phyloP scores from a whole-genome alignment of 53 echinoderm and acorn worm species.

The Patiria pectinifera region DNA sequence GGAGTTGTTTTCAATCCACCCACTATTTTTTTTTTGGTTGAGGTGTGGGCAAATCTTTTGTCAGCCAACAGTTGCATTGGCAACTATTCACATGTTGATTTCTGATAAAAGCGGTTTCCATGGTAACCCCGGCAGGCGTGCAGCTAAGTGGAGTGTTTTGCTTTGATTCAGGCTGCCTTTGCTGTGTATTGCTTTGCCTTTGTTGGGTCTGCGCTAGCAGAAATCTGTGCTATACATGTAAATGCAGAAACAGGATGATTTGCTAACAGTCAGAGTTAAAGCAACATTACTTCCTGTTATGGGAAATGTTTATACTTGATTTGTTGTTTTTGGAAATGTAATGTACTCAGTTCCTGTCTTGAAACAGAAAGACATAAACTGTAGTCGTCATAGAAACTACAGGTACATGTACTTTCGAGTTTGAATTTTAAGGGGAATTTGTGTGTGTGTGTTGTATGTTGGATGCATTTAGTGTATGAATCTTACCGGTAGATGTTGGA shows the following conservation, averaged over 20 bases:
- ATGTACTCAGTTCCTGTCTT: background rate
- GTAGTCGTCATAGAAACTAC: background rate
- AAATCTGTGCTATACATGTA: background rate
- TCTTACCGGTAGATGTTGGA: no score
- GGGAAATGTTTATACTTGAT: no score
- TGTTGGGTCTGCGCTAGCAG: background rate
- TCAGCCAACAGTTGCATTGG: slow-evolving; percentile 47
- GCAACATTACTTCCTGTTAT: background rate
- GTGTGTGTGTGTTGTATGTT: no score
- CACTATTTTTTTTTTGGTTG: background rate
- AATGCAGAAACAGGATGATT: background rate
- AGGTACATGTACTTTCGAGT: background rate
- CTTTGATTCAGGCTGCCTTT: background rate
- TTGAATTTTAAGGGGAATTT: no score
- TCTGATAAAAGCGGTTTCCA: slow-evolving; percentile 51
- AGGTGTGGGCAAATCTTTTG: slow-evolving; percentile 59
- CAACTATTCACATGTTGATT: slow-evolving; percentile 48
- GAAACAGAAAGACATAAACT: no score
- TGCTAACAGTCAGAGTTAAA: background rate
- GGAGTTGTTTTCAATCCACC: background rate
- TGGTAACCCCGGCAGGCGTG: slow-evolving; percentile 34
- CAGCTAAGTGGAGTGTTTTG: slow-evolving; percentile 3
- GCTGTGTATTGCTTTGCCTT: no score
- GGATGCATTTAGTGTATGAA: no score
- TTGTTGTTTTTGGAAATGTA: no score